phyloP scores from a whole-genome alignment of 2,888 invertebrate genomes.

The Leptinotarsa haldemani region DNA sequence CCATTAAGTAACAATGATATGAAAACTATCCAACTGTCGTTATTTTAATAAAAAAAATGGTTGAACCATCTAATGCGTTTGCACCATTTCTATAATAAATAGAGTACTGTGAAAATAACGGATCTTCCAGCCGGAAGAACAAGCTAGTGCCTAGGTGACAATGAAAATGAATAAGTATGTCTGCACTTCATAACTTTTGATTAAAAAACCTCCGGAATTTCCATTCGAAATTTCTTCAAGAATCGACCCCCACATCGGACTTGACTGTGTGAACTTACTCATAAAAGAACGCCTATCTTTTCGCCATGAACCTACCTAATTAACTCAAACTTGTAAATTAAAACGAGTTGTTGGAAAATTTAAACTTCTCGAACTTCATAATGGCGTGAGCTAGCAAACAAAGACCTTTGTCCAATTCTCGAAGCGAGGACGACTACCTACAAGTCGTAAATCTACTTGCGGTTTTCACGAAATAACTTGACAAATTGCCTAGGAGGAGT shows the following conservation, averaged over 20 bases:
- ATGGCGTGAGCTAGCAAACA: constrained; percentile 9
- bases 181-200: not conserved
- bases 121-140: too few species aligned
- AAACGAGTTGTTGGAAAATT: constrained; percentile 12
- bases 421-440: not conserved
- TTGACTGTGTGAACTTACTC: constrained; percentile 1
- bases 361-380: constrained; percentile 12
- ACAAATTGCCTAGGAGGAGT: constrained; percentile 1
- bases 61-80: too few species aligned
- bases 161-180: not conserved
- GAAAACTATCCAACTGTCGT: too few species aligned
- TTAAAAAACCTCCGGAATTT: not conserved
- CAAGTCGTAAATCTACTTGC: constrained; percentile 2
- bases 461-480: constrained; percentile 14
- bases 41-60: too few species aligned
- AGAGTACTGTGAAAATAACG: too few species aligned
- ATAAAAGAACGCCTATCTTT: not conserved
- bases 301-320: constrained; percentile 8
- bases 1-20: too few species aligned
- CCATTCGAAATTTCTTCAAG: not conserved
- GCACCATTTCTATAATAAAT: too few species aligned
- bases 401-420: constrained; percentile 16
- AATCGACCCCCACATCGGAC: not conserved
- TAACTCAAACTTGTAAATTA: constrained; percentile 18
- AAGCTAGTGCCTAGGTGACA: not conserved